These are phyloP conservation scores for Delphinapterus leucas DNA, from an alignment of 2,113 vertebrate species.

Conservation along the genomic window DNA sequence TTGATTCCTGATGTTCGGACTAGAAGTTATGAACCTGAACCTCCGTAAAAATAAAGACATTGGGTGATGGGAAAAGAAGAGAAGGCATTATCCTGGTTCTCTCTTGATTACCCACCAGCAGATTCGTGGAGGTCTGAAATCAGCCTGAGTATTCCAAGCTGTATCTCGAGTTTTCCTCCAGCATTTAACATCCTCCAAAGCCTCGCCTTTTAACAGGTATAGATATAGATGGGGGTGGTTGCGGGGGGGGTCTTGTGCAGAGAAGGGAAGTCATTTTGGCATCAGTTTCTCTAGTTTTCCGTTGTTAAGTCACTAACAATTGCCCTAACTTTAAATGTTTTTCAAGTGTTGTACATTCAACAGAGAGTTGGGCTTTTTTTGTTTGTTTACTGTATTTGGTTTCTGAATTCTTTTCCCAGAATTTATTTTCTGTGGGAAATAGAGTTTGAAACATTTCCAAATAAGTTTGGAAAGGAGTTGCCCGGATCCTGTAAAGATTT, in stretches of 20 bases:
- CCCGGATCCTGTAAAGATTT: not conserved
- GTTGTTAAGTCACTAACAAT: not conserved
- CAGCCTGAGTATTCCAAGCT: not conserved
- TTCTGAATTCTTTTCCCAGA: constrained; percentile 49
- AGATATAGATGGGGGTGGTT: not conserved
- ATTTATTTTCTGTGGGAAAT: constrained; percentile 42
- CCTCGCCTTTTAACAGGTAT: not conserved
- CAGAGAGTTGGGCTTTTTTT: not conserved
- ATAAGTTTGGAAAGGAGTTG: constrained; percentile 18
- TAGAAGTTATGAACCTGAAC: not conserved
- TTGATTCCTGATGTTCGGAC: not conserved
- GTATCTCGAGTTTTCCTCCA: too few relatives aligned
- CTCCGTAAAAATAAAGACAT: not conserved
- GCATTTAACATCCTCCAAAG: not conserved
- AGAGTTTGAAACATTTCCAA: constrained; percentile 47
- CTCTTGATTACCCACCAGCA: not conserved
- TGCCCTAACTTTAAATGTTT: not conserved
- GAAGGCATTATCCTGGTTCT: not conserved
- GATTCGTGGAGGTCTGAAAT: not conserved
- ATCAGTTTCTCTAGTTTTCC: not conserved
- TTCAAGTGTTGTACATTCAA: not conserved
- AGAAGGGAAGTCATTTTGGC: not conserved
- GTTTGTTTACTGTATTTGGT: constrained; percentile 9
- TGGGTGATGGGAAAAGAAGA: not conserved
- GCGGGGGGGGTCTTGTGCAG: not conserved